Conservation (phyloP, 2,797 vertebrate species). For the Falco peregrinus region DNA sequence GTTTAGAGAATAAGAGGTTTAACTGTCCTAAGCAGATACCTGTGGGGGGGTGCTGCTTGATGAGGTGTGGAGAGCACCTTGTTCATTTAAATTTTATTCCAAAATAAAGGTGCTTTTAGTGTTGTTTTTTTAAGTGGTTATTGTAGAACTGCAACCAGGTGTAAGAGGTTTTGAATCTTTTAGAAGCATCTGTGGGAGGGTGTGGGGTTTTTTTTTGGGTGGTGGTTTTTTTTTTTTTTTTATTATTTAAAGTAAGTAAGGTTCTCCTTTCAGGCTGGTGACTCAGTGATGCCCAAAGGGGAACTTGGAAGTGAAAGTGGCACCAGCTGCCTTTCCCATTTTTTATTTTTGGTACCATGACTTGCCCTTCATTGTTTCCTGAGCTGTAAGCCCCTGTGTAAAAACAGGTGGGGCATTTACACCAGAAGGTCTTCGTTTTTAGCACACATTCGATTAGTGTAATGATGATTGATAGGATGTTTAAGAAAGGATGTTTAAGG, state of each 20-base stretch:
- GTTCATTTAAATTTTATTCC: not conserved
- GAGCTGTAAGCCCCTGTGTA: not conserved
- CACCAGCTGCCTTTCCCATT: slow-evolving; percentile 4
- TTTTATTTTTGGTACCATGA: not conserved
- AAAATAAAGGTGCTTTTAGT: not conserved
- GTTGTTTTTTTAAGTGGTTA: not conserved
- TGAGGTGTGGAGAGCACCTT: not conserved
- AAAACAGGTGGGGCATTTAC: not conserved
- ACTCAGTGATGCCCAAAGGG: not conserved
- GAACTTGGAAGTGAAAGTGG: slow-evolving; percentile 31
- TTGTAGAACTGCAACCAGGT: not conserved
- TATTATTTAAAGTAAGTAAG: not conserved
- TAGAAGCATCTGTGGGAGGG: not conserved
- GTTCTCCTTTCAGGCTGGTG: not conserved
- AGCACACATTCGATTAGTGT: rapidly evolving
- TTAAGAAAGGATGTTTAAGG: not conserved
- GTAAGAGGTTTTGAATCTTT: not conserved
- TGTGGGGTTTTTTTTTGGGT: not conserved
- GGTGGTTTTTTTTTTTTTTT: too few relatives aligned
- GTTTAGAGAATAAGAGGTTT: not conserved
- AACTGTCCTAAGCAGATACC: not conserved
- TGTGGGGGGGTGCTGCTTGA: not conserved
- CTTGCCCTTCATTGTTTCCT: not conserved
- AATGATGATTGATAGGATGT: not conserved
- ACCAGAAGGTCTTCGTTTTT: not conserved